phyloP scores from a whole-genome alignment of 1,140 invertebrate genomes.

The Pseudoatta argentina region DNA sequence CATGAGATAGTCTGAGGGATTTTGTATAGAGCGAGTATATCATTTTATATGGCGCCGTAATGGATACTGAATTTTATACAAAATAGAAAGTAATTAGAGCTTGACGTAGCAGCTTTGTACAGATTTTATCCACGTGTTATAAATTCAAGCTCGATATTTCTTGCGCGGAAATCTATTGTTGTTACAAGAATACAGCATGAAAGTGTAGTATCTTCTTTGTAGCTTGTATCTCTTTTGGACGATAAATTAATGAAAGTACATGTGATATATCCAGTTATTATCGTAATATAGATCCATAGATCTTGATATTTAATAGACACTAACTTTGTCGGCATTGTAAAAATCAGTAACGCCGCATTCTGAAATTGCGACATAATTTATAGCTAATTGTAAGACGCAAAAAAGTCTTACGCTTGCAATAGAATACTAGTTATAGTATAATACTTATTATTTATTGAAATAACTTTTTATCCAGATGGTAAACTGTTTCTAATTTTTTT shows the following conservation, averaged over 20 bases:
- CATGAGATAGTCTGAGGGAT: not conserved
- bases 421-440: no score
- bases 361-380: not conserved
- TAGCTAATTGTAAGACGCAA: no score
- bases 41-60: not conserved
- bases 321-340: not conserved
- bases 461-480: no score
- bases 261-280: not conserved
- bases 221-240: not conserved
- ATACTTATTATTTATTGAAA: no score
- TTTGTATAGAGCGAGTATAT: not conserved
- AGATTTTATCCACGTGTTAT: not conserved
- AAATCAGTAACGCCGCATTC: not conserved
- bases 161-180: conserved; percentile 20
- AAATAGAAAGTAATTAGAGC: conserved; percentile 39
- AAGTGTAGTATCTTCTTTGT: not conserved
- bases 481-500: no score
- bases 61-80: not conserved
- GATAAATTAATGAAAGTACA: not conserved
- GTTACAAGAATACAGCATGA: conserved; percentile 7
- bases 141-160: conserved; percentile 13
- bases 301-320: not conserved
- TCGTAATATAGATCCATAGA: not conserved
- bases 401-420: not conserved
- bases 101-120: not conserved